Base-by-base conservation (phyloP, 53 echinoderm and acorn worm genomes). In the Echinometra lucunter region DNA sequence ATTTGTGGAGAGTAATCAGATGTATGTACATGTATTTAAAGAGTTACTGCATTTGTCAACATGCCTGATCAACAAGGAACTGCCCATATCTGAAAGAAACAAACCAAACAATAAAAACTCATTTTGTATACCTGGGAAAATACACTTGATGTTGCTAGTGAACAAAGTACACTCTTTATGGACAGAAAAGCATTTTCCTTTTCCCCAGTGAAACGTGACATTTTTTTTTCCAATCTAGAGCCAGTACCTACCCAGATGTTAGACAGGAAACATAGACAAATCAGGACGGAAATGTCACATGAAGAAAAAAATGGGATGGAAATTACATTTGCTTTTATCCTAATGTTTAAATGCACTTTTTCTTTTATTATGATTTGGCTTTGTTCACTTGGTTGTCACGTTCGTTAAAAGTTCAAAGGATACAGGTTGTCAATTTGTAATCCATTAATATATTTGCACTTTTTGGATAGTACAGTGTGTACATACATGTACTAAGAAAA, bases 331-430 rank as follows among this genome's bases (percentile, higher is more conserved):
- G 83, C 35, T 45, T 47, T 47, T 28, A 83, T 83, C 23, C 12
- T 4, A 30, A 38, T 75, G 37, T 75, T 49, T 28, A 47, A 8
- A 49, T 83, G 83, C 83, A 83, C 49, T 83, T 83, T n/a, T 83
- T 83, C 83, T 83, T 45, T 47, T 16, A 44, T 17, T 80, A n/a
- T 49, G 28, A 83, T 47, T 45, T 45, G 53, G 47, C 47, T 83
- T 83, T 83, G 45, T 47, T 82, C 83, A 8, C n/a, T 27, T 47
- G 10, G 83, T 2, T 47, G 47, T 47, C 83, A 83, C 47, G 17
- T 83, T 83, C 47, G 45, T 27, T 9, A 49, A 83, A 83, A 47
- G 45, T 45, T 83, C 83, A 83, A 83, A 83, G 83, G 83, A 83
- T 47, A 83, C 47, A 9, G 47, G 4, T 83, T 49, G 83, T 49